Percentiles rank a stretch among this genome's conserved stretches.
Conservation (phyloP, 2,113 vertebrate species). For the Mystacornis crossleyi region DNA sequence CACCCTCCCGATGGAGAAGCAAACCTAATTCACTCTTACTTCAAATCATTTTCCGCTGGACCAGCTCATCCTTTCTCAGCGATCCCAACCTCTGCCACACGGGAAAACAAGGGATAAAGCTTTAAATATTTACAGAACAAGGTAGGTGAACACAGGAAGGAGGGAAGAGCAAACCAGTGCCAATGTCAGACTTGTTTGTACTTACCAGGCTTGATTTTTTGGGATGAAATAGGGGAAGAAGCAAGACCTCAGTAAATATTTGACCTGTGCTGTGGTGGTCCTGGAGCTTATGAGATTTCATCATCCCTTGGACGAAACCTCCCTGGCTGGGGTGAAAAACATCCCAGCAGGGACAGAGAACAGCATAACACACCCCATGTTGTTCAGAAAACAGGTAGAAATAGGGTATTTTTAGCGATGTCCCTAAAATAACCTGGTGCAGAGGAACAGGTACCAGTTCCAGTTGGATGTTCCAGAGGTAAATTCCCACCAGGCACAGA, state of each 20-base stretch:
- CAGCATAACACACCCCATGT: fast-evolving
- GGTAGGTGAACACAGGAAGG: not conserved
- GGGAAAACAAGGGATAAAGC: fast-evolving
- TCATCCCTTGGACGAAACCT: not conserved
- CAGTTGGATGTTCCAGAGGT: not conserved
- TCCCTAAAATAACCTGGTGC: not conserved
- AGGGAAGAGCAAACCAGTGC: not conserved
- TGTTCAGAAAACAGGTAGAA: not conserved
- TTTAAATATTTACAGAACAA: not conserved
- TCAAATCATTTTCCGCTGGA: not conserved
- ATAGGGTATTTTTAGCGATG: fast-evolving
- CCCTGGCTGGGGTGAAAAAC: not conserved
- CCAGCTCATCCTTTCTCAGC: not conserved
- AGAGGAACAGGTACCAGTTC: not conserved
- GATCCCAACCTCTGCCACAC: not conserved
- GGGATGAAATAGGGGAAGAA: not conserved
- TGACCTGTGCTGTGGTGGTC: not conserved
- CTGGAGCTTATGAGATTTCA: not conserved
- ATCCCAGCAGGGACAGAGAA: not conserved
- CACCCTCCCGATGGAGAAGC: not conserved
- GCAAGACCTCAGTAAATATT: not conserved
- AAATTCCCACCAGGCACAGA: not conserved
- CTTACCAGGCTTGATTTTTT: not conserved
- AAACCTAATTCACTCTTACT: not conserved
- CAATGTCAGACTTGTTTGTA: not conserved